Evolutionary conservation across 2,113 vertebrate genomes (phyloP).

Genomic region (Taurulus bubalis): DNA sequence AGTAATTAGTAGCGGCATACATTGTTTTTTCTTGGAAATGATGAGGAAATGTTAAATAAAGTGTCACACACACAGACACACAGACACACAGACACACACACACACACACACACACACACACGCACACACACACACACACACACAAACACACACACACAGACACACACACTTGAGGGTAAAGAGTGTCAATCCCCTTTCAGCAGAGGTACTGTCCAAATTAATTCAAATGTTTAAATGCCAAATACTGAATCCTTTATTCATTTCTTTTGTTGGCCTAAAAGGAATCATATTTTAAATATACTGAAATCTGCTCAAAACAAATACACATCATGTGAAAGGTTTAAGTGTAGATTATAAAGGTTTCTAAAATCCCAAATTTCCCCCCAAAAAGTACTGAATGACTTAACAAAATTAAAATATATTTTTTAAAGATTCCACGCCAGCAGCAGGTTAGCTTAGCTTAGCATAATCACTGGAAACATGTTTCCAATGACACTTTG

Average conservation of each 20-base stretch:
- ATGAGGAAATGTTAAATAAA: background rate
- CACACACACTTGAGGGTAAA: constrained; percentile 32
- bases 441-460: background rate
- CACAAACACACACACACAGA: too few species aligned
- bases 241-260: background rate
- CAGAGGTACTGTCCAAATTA: background rate
- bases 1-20: background rate
- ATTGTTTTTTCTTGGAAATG: constrained; percentile 1
- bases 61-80: background rate
- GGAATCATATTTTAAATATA: background rate
- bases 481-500: background rate
- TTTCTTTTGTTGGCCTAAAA: background rate
- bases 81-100: too few species aligned
- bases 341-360: background rate
- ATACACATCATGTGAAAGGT: too few species aligned
- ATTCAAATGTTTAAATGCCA: background rate
- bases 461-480: background rate
- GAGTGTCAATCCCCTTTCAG: constrained; percentile 40
- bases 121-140: too few species aligned
- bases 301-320: background rate
- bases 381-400: too few species aligned
- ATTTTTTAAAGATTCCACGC: background rate
- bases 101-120: too few species aligned
- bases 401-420: too few species aligned
- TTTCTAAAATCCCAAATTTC: background rate